phyloP scores from a whole-genome alignment of 2,888 invertebrate species.

The Plebejus anna region DNA sequence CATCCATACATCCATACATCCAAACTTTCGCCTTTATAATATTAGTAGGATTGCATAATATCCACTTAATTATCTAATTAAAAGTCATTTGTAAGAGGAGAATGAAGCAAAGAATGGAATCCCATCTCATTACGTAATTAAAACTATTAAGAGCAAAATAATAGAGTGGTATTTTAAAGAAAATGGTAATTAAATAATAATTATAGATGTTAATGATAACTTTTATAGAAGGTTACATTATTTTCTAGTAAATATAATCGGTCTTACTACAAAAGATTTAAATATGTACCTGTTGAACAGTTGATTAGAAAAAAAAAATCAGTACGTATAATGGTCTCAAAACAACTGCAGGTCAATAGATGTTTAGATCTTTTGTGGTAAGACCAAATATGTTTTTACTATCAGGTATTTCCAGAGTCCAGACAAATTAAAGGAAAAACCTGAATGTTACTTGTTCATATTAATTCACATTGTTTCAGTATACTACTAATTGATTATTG shows the following conservation, averaged over 20 bases:
- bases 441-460: not conserved
- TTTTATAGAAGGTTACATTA: not conserved
- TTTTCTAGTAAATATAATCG: not conserved
- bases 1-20: no score
- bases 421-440: not conserved
- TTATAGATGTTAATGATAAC: not conserved
- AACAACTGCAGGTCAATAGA: no score
- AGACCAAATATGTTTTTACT: not conserved
- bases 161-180: not conserved
- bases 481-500: not conserved
- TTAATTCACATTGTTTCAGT: not conserved
- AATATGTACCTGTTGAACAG: no score
- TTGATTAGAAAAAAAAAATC: no score
- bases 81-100: not conserved
- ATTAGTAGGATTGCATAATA: not conserved
- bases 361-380: no score
- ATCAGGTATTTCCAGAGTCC: not conserved
- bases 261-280: no score
- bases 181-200: not conserved
- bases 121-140: not conserved
- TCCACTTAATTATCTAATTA: not conserved
- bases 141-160: not conserved
- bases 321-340: no score
- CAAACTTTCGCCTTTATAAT: no score
- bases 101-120: not conserved